These are phyloP conservation scores for Lacerta agilis DNA, from an alignment of 2,797 vertebrate genomes.

Conservation along the genomic window DNA sequence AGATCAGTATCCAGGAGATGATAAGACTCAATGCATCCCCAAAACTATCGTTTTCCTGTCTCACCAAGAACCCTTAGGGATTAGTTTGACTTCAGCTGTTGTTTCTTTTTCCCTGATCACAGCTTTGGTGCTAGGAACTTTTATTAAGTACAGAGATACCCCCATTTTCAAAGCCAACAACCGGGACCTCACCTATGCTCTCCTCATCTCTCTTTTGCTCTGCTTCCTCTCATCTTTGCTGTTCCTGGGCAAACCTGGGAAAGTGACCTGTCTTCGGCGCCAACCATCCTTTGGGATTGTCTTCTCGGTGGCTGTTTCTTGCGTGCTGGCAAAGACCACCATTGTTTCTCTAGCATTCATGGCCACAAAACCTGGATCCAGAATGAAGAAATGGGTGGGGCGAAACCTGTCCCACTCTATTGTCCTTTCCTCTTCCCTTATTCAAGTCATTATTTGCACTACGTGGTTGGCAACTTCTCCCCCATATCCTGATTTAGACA, in stretches of 20 bases:
- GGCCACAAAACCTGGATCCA: no score
- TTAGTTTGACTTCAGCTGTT: neutral
- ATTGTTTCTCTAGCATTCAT: neutral
- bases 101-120: neutral
- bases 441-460: no score
- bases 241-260: neutral
- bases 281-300: no score
- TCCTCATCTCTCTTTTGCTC: neutral
- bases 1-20: neutral
- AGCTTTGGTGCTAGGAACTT: neutral
- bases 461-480: neutral
- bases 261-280: neutral
- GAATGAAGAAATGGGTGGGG: no score
- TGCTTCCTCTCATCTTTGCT: neutral
- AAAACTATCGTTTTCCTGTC: neutral
- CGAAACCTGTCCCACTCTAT: no score
- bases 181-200: neutral
- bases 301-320: neutral
- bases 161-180: neutral
- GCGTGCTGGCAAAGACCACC: neutral
- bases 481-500: neutral
- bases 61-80: neutral
- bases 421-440: no score
- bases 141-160: neutral
- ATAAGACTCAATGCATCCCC: neutral